phyloP scores from a whole-genome alignment of 2,888 invertebrate species.

The Amphipyra berbera region DNA sequence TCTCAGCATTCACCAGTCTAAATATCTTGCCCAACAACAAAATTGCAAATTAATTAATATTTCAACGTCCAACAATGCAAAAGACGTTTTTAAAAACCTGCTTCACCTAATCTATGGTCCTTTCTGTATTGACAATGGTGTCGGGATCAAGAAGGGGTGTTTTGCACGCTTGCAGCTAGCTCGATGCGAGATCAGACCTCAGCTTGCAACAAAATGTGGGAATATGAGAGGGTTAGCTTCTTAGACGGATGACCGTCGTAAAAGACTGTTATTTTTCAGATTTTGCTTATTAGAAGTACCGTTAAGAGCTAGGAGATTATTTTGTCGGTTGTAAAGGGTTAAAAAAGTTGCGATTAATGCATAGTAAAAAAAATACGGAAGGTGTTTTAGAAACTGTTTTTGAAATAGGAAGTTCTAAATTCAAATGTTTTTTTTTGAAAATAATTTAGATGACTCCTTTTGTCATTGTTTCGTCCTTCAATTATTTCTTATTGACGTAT shows the following conservation, averaged over 20 bases:
- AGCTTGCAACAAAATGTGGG: conserved; percentile 51
- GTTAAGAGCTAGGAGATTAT: conserved; percentile 15
- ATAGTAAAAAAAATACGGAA: not conserved
- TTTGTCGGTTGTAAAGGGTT: conserved; percentile 22
- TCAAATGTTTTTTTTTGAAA: not conserved
- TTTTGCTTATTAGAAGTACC: conserved; percentile 21
- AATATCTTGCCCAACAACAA: too few relatives aligned
- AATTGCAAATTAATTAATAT: conserved; percentile 57
- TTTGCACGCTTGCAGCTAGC: conserved; percentile 56
- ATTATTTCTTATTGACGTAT: not conserved
- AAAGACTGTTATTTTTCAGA: conserved; percentile 27
- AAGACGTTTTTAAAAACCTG: conserved; percentile 58
- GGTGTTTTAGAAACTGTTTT: not conserved
- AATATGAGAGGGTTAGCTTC: conserved; percentile 33
- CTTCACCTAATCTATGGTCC: conserved; percentile 53
- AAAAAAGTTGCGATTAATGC: not conserved
- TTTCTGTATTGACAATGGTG: conserved; percentile 52
- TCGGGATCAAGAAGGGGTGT: conserved; percentile 46
- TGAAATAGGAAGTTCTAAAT: not conserved
- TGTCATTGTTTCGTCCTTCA: not conserved
- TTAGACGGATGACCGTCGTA: conserved; percentile 9
- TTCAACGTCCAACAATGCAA: conserved; percentile 44
- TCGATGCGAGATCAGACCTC: conserved; percentile 40
- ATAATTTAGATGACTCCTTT: not conserved
- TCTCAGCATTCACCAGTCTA: too few relatives aligned